These are phyloP conservation scores for Nesospiza acunhae DNA, from an alignment of 2,113 vertebrate genomes.

Conservation along the genomic window DNA sequence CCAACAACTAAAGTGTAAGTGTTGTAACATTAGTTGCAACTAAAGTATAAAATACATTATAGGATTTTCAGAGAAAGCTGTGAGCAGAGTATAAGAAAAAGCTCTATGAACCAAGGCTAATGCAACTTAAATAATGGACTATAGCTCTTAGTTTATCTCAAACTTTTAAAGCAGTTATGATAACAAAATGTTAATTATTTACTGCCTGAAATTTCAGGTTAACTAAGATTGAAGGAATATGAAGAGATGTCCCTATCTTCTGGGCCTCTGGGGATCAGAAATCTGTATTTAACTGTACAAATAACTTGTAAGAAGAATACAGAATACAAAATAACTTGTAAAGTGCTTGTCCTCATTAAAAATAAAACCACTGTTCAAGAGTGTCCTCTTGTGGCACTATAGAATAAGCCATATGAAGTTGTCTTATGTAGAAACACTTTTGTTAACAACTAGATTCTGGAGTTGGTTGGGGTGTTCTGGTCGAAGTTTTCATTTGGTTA, in stretches of 20 bases:
- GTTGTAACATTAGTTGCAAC: not conserved
- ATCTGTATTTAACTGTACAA: not conserved
- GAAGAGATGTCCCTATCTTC: not conserved
- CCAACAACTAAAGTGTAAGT: not conserved
- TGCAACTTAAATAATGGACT: not conserved
- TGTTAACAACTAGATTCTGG: not conserved
- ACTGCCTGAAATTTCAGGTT: not conserved
- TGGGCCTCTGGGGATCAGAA: not conserved
- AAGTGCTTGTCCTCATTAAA: rapidly evolving
- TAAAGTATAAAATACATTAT: not conserved
- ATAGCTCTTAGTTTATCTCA: not conserved
- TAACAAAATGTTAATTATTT: not conserved
- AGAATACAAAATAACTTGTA: not conserved
- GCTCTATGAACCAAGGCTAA: not conserved
- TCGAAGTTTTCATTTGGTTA: not conserved
- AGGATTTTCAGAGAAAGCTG: not conserved
- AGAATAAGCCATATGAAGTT: not conserved
- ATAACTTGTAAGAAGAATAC: no score
- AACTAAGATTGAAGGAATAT: not conserved
- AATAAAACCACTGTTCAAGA: not conserved
- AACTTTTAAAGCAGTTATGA: not conserved
- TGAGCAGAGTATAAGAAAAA: not conserved
- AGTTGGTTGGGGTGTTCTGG: not conserved
- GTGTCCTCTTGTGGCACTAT: conserved; percentile 20
- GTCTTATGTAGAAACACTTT: not conserved